Percentiles rank a stretch among this genome's conserved stretches.
Conservation (phyloP, 2,888 invertebrate genomes). For the Tenthredo livida region DNA sequence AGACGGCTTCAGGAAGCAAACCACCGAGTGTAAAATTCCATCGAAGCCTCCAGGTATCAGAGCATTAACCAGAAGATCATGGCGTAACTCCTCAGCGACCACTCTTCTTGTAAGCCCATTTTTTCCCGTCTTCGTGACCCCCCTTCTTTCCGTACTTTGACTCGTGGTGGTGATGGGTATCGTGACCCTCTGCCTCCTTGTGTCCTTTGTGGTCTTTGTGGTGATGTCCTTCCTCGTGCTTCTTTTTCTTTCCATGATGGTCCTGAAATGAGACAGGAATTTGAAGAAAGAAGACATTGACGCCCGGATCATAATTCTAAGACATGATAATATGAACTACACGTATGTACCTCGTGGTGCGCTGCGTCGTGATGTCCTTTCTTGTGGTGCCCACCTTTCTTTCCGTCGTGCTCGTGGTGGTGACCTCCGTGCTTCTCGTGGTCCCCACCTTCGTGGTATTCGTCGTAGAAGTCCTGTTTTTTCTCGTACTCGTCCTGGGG, state of each 20-base stretch:
- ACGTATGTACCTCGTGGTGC: constrained; percentile 66
- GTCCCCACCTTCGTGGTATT: constrained; percentile 85
- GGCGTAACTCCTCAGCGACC: not conserved
- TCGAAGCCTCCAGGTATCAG: constrained; percentile 3
- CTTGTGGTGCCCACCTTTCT: constrained; percentile 80
- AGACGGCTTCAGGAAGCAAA: not conserved
- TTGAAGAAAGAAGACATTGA: not conserved
- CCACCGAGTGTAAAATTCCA: not conserved
- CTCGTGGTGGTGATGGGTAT: constrained; percentile 80
- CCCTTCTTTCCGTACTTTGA: constrained; percentile 78
- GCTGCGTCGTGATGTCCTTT: constrained; percentile 78
- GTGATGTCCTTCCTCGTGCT: constrained; percentile 81
- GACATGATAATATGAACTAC: not conserved
- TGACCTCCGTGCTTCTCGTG: constrained; percentile 84
- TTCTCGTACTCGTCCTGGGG: constrained; percentile 86
- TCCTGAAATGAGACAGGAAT: constrained; percentile 65
- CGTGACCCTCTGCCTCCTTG: constrained; percentile 80
- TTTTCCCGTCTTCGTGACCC: constrained; percentile 79
- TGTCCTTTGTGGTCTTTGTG: constrained; percentile 80
- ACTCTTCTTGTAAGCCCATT: constrained; percentile 79
- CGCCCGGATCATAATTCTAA: not conserved
- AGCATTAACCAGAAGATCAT: not conserved
- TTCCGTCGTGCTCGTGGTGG: constrained; percentile 80
- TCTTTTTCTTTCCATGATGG: constrained; percentile 81
- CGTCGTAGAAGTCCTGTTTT: constrained; percentile 88